phyloP scores from a whole-genome alignment of 2,888 invertebrate species.

The Gisinianus flammeolus region DNA sequence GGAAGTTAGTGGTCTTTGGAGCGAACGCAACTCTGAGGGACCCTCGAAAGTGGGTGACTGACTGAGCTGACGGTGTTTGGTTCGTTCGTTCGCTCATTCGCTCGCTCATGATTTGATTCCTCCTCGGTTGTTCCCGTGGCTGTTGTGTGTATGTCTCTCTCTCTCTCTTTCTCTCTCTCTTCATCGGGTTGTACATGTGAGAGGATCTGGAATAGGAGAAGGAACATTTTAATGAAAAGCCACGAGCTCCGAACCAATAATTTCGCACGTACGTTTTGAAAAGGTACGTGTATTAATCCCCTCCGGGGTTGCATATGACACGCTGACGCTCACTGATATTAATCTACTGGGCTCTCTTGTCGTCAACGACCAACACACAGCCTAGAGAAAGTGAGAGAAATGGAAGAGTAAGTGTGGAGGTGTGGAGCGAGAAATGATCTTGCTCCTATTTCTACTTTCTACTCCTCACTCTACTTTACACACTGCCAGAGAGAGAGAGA shows the following conservation, averaged over 20 bases:
- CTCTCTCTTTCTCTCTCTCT: background rate
- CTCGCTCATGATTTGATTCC: background rate
- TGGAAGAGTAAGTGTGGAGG: background rate
- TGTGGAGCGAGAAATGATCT: background rate
- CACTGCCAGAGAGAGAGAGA: background rate
- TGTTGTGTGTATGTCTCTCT: background rate
- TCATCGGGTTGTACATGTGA: background rate
- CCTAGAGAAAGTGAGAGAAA: background rate
- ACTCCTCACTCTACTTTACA: background rate
- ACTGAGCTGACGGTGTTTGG: background rate
- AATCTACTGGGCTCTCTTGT: conserved; percentile 44
- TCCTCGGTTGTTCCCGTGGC: background rate
- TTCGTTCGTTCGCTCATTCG: background rate
- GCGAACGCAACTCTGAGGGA: conserved; percentile 18
- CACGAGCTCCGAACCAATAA: conserved; percentile 56
- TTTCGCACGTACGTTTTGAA: conserved; percentile 54
- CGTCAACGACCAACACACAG: conserved; percentile 16
- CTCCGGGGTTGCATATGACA: conserved; percentile 51
- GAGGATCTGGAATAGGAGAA: conserved; percentile 37
- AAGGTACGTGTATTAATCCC: conserved; percentile 53
- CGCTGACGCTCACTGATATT: conserved; percentile 52
- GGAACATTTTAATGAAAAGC: conserved; percentile 54
- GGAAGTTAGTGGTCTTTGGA: conserved; percentile 45
- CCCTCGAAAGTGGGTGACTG: conserved; percentile 34
- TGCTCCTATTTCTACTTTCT: background rate